These are phyloP conservation scores for Pocota personata DNA, from an alignment of 2,888 invertebrate species.

Conservation along the genomic window DNA sequence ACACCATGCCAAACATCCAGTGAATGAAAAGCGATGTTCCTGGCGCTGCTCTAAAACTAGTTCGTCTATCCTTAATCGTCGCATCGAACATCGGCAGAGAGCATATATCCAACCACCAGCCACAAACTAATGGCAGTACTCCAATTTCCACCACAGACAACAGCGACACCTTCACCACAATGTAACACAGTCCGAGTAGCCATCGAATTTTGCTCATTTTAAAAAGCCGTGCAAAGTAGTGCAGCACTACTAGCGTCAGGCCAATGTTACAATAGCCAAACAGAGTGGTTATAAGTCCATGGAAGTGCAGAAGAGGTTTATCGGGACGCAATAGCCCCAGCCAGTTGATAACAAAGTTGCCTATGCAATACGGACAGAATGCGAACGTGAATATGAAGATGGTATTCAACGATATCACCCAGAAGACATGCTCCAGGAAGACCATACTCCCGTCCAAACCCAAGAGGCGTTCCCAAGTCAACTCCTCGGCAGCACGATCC, in stretches of 20 bases:
- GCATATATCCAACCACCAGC: conserved; percentile 99
- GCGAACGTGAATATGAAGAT: conserved; percentile 98
- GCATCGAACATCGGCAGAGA: conserved; percentile 96
- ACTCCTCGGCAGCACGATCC: conserved; percentile 98
- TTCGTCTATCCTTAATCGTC: conserved; percentile 92
- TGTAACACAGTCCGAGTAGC: conserved; percentile 95
- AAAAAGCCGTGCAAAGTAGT: conserved; percentile 91
- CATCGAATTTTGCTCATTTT: conserved; percentile 91
- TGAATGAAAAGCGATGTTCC: conserved; percentile 99
- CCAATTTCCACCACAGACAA: conserved; percentile 98
- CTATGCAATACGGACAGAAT: conserved; percentile 98
- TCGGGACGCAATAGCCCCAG: conserved; percentile 84
- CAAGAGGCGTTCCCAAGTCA: conserved; percentile 98
- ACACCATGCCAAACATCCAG: conserved; percentile 99
- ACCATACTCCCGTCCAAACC: conserved; percentile 98
- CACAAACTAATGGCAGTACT: conserved; percentile 97
- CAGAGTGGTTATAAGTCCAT: conserved; percentile 95
- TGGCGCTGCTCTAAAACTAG: conserved; percentile 94
- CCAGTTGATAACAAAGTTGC: conserved; percentile 90
- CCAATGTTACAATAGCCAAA: conserved; percentile 97
- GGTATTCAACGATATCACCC: conserved; percentile 98
- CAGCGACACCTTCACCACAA: conserved; percentile 91
- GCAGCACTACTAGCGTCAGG: conserved; percentile 90
- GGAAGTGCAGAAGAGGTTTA: conserved; percentile 90
- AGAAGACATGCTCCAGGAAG: conserved; percentile 99